Percentiles rank a stretch among this genome's conserved stretches.
Conservation (phyloP, 1,140 invertebrate genomes). For the Dendroctonus ponderosae region DNA sequence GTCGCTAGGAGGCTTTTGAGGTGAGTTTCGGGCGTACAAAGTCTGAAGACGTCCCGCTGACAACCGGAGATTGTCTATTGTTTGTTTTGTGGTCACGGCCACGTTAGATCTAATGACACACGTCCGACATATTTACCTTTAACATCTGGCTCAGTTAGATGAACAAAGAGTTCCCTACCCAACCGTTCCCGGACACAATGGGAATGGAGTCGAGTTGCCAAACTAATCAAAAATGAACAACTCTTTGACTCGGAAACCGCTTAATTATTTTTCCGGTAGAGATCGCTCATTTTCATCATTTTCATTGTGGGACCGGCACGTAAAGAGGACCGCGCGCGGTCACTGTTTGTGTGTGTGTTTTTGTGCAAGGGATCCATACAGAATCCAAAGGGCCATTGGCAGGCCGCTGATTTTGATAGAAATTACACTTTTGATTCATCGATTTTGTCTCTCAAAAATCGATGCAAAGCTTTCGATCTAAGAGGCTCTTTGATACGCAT, state of each 20-base stretch:
- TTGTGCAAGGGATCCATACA: no score
- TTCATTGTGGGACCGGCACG: no score
- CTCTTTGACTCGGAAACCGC: conserved; percentile 11
- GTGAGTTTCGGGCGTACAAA: not conserved
- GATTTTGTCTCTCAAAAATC: no score
- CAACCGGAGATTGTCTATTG: conserved; percentile 44
- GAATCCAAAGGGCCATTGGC: no score
- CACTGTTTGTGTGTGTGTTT: no score
- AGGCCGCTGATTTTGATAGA: no score
- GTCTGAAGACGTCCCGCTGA: conserved; percentile 22
- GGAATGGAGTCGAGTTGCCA: conserved; percentile 9
- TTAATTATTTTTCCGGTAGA: conserved; percentile 18
- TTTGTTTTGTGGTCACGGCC: conserved; percentile 37
- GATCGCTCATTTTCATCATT: no score
- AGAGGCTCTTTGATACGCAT: no score
- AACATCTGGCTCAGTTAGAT: conserved; percentile 35
- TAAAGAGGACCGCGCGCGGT: no score
- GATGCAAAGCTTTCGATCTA: no score
- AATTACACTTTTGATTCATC: no score
- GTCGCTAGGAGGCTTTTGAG: no score
- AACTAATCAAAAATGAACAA: conserved; percentile 23
- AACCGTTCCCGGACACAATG: conserved; percentile 7
- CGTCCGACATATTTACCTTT: conserved; percentile 39
- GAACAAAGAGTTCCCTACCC: conserved; percentile 19
- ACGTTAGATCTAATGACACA: conserved; percentile 40